Base-by-base conservation (phyloP, 2,113 vertebrate species). In the Muntiacus muntjak region DNA sequence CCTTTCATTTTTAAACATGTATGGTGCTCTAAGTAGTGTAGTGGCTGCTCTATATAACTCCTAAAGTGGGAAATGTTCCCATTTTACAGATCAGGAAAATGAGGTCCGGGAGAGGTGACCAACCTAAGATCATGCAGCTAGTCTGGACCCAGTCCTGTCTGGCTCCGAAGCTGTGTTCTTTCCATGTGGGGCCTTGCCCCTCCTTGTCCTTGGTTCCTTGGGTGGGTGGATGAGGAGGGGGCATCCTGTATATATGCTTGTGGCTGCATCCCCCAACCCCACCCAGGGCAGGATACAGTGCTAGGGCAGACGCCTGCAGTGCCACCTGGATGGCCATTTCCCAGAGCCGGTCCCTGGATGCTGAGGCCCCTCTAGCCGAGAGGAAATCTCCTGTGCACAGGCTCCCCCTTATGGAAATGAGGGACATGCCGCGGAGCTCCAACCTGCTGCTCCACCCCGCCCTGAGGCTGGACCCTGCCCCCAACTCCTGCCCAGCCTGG, bases 371-470 rank as follows among this genome's bases (percentile, higher is more conserved):
- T 25, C 60, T 2, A 4, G 88, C 95, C 5, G 26, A 88, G 87
- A 76, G 54, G 19, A 87, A 89, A 98, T 99, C 98, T 98, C 98
- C 98, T 99, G 98, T 98, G 97, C 98, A 98, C 99, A 99, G 92
- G 99, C 99, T 99, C 99, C 99, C 99, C 98, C 99, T 99, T 97
- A 99, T 99, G 99, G 99, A 99, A 98, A 98, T 6, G 89, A 98
- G 96, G 98, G 96, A 97, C 97, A 95, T 47, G 89, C 90, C 5
- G 12, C 67, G 10, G 64, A 95, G 33, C 95, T 76, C 79, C 54
- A 36, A 30, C 96, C 89, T 17, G 26, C 71, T 0, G 19, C 87
- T 89, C 79, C 92, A 13, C 74, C 40, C 45, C 1, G 47, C 13
- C 50, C 78, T 0, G 47, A 0, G 1, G 43, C 64, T 55, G 54